Conservation (phyloP, 2,113 vertebrate species). For the Brachypteracias leptosomus region DNA sequence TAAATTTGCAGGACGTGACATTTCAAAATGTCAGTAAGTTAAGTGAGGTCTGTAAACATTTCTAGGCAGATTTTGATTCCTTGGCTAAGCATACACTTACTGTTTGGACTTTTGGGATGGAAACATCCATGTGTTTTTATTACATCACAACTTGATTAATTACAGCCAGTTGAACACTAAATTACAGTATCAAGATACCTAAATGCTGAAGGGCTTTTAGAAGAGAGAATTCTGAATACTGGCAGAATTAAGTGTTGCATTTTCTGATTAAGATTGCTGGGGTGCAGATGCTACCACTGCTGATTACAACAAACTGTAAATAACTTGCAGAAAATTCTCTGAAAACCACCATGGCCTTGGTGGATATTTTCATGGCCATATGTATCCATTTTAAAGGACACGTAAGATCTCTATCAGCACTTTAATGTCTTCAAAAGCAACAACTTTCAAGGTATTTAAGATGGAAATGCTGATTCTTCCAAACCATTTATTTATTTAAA, state of each 20-base stretch:
- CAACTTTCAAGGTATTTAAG: not conserved
- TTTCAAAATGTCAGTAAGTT: conserved; percentile 34
- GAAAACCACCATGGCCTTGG: not conserved
- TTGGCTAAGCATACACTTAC: not conserved
- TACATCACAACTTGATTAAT: not conserved
- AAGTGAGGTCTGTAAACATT: conserved; percentile 27
- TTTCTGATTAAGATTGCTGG: not conserved
- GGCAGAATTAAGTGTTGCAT: not conserved
- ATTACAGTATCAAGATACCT: not conserved
- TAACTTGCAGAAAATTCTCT: not conserved
- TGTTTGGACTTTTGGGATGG: not conserved
- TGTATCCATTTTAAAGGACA: not conserved
- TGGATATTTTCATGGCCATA: not conserved
- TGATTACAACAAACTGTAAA: not conserved
- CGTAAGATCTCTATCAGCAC: not conserved
- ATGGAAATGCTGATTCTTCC: not conserved
- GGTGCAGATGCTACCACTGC: not conserved
- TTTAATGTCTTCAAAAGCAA: not conserved
- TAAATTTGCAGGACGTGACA: not conserved
- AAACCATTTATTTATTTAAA: not conserved
- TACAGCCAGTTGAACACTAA: not conserved
- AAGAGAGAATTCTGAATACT: not conserved
- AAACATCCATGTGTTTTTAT: not conserved
- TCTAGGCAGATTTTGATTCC: not conserved
- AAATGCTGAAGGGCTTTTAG: not conserved